Base-by-base conservation (phyloP, 2,888 invertebrate species). In the Tryphoninae sp. region DNA sequence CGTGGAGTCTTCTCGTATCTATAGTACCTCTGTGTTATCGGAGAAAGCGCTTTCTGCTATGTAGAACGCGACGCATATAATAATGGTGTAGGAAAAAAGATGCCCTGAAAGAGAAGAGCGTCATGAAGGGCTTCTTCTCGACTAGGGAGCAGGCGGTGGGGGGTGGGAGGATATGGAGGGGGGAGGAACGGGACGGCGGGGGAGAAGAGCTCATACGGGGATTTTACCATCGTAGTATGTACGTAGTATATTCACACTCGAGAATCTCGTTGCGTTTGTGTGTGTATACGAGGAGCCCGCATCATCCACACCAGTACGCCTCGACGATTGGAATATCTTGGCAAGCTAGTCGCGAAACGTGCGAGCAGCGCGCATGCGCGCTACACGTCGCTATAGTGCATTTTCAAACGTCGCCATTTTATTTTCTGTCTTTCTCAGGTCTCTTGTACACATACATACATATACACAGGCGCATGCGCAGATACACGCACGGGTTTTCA, bases 351-450 rank as follows among this genome's bases (percentile, higher is more conserved):
- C 53, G 71, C 61, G 26, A 33, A 75, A 11, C 23, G 64, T 9
- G 22, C 2, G 62, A 16, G 42, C 2, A 19, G 8, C 13, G 81
- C 84, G 84, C 84, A 75, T 83, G 86, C 84, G 84, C 81, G 42
- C 1, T 19, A n/a, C 22, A 71, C 78, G 81, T 64, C 77, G 72
- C 77, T 79, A 80, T 79, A 68, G 73, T 80, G 83, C 80, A 83
- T 80, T 85, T 84, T 84, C 83, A 82, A 84, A 84, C 73, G 74
- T 64, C 84, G 80, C 83, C 84, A 83, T 84, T 62, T 85, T 83
- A 74, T 80, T 80, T 82, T 83, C 75, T 75, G 2, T 80, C 59
- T 49, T 42, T 68, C 53, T 75, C 59, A 0, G 3, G 64, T 55
- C 45, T 51, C 53, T 33, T 4, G 3, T 26, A 26, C 33, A 7